phyloP scores from a whole-genome alignment of 2,797 vertebrate species.

The Myoxocephalus aenaeus region DNA sequence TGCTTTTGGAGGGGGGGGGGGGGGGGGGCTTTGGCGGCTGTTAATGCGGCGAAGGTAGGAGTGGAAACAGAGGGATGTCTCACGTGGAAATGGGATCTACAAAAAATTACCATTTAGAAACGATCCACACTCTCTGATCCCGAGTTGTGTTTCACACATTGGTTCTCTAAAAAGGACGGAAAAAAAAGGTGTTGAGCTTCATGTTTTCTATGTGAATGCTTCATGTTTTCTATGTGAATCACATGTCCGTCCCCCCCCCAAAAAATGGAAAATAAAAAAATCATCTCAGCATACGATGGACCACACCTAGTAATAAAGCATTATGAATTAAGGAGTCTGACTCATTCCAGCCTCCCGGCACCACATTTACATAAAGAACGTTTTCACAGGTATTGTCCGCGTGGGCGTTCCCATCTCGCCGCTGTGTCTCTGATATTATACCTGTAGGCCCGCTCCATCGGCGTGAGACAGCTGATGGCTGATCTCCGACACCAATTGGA shows the following conservation, averaged over 20 bases:
- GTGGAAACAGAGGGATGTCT: neutral
- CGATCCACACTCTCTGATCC: neutral
- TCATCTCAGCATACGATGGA: neutral
- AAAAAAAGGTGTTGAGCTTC: neutral
- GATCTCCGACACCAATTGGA: constrained; percentile 37
- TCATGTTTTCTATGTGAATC: neutral
- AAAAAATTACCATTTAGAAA: neutral
- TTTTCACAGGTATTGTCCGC: constrained; percentile 3
- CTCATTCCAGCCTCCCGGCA: neutral
- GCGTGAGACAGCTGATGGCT: constrained; percentile 22
- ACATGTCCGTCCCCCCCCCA: no score
- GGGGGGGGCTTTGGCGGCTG: neutral
- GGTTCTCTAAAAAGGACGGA: no score
- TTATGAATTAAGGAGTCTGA: constrained; percentile 1
- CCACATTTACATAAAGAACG: constrained; percentile 14
- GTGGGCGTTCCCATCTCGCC: neutral
- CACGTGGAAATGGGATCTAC: neutral
- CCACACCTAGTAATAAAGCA: constrained; percentile 1
- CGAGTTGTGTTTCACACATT: neutral
- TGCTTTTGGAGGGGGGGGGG: constrained; percentile 1
- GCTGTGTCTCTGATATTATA: neutral
- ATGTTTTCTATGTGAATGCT: neutral
- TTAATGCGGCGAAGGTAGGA: neutral
- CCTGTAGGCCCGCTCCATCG: constrained; percentile 14
- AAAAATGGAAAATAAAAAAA: neutral